These are phyloP conservation scores for Anableps anableps DNA, from an alignment of 2,797 vertebrate species.

Conservation along the genomic window DNA sequence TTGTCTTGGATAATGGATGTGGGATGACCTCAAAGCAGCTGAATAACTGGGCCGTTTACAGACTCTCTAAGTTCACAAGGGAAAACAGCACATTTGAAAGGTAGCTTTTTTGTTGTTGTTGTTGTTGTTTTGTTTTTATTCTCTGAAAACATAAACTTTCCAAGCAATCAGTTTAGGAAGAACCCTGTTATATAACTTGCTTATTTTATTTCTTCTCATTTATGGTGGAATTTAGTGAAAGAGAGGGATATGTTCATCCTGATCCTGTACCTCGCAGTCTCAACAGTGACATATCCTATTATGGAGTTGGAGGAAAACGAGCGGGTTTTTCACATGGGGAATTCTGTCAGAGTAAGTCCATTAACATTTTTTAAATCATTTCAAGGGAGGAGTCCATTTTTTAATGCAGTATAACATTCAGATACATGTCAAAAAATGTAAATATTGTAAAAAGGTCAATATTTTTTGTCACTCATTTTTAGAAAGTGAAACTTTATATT, in stretches of 20 bases:
- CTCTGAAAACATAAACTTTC: not conserved
- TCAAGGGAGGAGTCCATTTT: not conserved
- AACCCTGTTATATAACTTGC: not conserved
- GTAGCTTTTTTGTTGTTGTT: slow-evolving; percentile 74
- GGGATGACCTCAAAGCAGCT: slow-evolving; percentile 95
- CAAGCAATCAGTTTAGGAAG: not conserved
- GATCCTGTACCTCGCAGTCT: slow-evolving; percentile 87
- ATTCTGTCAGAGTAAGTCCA: slow-evolving; percentile 85
- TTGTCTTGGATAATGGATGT: slow-evolving; percentile 91
- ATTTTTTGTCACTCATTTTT: no score
- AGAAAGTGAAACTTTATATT: no score
- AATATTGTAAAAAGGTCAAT: no score
- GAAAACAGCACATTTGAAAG: slow-evolving; percentile 77
- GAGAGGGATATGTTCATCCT: slow-evolving; percentile 85
- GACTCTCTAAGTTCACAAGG: slow-evolving; percentile 91
- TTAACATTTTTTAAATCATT: not conserved
- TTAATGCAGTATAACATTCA: not conserved
- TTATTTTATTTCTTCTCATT: slow-evolving; percentile 25
- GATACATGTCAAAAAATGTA: not conserved
- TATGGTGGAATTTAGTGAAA: slow-evolving; percentile 72
- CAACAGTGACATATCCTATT: slow-evolving; percentile 97
- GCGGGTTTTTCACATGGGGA: slow-evolving; percentile 93
- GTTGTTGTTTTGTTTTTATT: no score
- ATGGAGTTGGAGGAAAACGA: slow-evolving; percentile 96
- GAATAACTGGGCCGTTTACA: slow-evolving; percentile 95